Conservation (phyloP, 2,113 vertebrate species). For the Choloepus hoffmanni region DNA sequence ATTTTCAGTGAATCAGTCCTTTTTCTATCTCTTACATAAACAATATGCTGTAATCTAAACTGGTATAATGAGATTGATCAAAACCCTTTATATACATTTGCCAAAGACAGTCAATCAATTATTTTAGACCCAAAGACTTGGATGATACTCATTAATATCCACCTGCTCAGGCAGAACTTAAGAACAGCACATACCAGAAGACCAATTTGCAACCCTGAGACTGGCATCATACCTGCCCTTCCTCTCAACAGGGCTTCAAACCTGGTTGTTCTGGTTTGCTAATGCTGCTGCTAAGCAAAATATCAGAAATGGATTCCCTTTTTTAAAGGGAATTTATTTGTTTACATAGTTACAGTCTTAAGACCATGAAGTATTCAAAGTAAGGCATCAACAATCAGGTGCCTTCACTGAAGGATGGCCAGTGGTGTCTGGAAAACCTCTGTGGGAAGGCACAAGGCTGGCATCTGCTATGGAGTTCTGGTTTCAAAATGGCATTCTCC, state of each 20-base stretch:
- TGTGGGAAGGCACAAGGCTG: too few relatives aligned
- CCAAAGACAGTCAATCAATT: background rate
- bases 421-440: too few relatives aligned
- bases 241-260: background rate
- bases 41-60: conserved; percentile 15
- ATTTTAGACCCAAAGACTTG: conserved; percentile 21
- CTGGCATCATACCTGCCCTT: background rate
- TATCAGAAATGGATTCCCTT: too few relatives aligned
- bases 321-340: too few relatives aligned
- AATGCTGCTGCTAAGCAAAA: too few relatives aligned
- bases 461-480: too few relatives aligned
- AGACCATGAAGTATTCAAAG: too few relatives aligned
- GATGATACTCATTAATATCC: background rate
- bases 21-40: background rate
- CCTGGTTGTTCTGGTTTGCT: background rate
- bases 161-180: background rate
- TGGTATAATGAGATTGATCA: conserved; percentile 22
- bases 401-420: too few relatives aligned
- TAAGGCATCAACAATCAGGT: too few relatives aligned
- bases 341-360: too few relatives aligned
- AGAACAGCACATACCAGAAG: background rate
- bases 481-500: too few relatives aligned
- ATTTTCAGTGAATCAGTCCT: conserved; percentile 21
- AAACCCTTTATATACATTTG: background rate
- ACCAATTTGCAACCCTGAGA: background rate